phyloP scores from a whole-genome alignment of 2,888 invertebrate genomes.

The Nephrotoma guestfalica region DNA sequence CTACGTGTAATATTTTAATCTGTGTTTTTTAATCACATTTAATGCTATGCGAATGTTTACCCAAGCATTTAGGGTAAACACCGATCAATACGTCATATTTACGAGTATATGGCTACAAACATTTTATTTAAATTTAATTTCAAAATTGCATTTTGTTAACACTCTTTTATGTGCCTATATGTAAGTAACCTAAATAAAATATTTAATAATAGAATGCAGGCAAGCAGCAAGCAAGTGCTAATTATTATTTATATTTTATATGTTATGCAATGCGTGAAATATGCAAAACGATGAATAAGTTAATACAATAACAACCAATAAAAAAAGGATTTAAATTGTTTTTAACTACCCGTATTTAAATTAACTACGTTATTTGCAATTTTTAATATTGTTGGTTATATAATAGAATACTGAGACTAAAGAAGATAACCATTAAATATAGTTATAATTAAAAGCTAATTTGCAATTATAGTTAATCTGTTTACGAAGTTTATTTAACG shows the following conservation, averaged over 20 bases:
- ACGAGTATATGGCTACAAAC: too few relatives aligned
- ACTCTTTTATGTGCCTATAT: background rate
- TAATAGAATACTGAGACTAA: background rate
- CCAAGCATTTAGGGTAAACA: background rate
- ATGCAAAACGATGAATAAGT: background rate
- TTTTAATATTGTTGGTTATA: background rate
- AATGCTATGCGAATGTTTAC: background rate
- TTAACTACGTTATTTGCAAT: background rate
- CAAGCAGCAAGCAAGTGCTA: background rate
- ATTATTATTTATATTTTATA: background rate
- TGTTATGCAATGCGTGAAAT: background rate
- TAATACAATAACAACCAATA: background rate
- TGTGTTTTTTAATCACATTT: background rate
- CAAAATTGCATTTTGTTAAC: background rate
- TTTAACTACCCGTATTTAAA: background rate
- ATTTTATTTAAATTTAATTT: background rate
- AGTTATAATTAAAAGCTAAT: background rate
- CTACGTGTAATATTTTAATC: background rate
- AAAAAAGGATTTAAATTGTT: background rate
- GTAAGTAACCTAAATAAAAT: background rate
- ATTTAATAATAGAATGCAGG: background rate
- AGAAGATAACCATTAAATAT: background rate
- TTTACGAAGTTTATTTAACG: background rate
- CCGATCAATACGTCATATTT: too few relatives aligned
- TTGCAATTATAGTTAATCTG: background rate